Evolutionary conservation across 53 echinoderm and acorn worm species (phyloP), one percentile per base, ranked within the genome.

Genomic region (Hippasteria phrygiana): DNA sequence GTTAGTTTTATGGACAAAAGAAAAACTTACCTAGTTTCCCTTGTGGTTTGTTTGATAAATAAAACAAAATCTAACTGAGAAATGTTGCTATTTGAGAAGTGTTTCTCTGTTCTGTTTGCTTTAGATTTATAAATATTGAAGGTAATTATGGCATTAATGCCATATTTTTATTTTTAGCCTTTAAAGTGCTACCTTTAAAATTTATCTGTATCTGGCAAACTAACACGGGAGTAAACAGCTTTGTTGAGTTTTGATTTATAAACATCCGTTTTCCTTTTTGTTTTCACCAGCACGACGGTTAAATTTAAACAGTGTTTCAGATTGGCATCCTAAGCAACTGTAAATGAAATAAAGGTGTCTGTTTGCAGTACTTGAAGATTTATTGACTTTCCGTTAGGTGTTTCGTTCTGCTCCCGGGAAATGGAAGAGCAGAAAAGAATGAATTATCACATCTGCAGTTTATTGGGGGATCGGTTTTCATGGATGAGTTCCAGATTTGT

Each of bases 301-400:
- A 22, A 50, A 76, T 28, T 28, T 18, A 50, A 31, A 7, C 36
- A 53, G 34, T 51, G 17, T 34, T 67, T 67, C 37, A 17, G 12
- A 67, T 32, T 14, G 3, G 59, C 59, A 59, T 26, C 26, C 26
- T 18, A 24, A 5, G 22, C 59, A 22, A 8, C 26, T 59, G 14
- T 34, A 42, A 76, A 76, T 53, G 20, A 50, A 76, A 74, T 45
- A 74, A 74, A 59, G 76, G 43, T 76, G 76, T 53, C 50, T 34
- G 50, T 43, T 76, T 76, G 76, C 31, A 34, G 48, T 31, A 36
- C 6, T 47, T 29, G 6, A 34, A 76, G 0, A 76, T 43, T 76
- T 76, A 43, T 43, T 76, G 34, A 43, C 24, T 33, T 76, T 34
- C 33, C 8, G 31, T 17, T 34, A 14, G 50, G 53, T 28, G 11